These are phyloP conservation scores for Drosophila pullipes DNA, from an alignment of 2,888 invertebrate species.

Conservation along the genomic window DNA sequence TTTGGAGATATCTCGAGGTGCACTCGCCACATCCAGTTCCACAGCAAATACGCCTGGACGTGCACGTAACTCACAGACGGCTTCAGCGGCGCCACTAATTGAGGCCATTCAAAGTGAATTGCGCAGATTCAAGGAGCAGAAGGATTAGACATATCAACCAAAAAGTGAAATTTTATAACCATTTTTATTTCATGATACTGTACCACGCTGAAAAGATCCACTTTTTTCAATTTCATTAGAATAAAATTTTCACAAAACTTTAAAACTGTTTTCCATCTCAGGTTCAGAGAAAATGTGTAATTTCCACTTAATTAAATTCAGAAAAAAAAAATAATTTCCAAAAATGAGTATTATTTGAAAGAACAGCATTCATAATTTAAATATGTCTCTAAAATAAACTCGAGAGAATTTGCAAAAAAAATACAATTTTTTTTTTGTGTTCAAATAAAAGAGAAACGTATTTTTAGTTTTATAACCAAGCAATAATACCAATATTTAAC, in stretches of 20 bases:
- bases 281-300: neutral
- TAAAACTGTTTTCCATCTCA: neutral
- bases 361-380: neutral
- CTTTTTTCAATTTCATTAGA: conserved; percentile 51
- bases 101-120: conserved; percentile 92
- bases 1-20: conserved; percentile 59
- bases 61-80: conserved; percentile 86
- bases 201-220: conserved; percentile 22
- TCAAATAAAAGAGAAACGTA: neutral
- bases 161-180: conserved; percentile 1
- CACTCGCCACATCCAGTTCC: conserved; percentile 19
- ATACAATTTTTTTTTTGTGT: neutral
- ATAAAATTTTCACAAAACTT: conserved; percentile 48
- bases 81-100: conserved; percentile 93
- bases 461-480: neutral
- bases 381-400: neutral
- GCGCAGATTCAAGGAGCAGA: conserved; percentile 83
- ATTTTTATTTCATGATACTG: conserved; percentile 21
- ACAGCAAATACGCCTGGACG: conserved; percentile 57
- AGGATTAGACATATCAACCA: conserved; percentile 30
- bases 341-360: neutral
- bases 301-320: neutral
- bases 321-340: neutral
- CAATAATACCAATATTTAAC: conserved; percentile 4
- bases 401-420: neutral